Evolutionary conservation across 2,888 invertebrate genomes (phyloP), one percentile per base, ranked within the genome.

Genomic region (Patella caerulea): DNA sequence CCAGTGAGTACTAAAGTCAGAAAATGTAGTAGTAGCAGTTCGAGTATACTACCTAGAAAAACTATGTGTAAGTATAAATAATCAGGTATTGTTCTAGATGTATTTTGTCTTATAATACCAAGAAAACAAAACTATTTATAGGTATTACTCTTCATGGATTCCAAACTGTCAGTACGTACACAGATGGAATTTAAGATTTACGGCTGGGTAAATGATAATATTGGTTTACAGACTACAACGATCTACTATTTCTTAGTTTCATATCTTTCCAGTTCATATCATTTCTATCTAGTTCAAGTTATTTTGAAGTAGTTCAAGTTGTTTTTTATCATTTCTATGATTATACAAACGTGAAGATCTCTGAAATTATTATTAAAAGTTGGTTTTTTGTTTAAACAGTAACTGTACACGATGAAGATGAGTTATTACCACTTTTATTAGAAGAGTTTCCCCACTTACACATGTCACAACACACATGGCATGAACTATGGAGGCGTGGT

Each of bases 401-500:
- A 74, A 82, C 84, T 55, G 82, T 89, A 24, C 83, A 83, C 15
- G 87, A 86, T 83, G 88, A 88, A 73, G 88, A 90, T 17, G 89
- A 90, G 72, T 83, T 91, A 72, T 80, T 92, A 77, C 89, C 91
- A 0, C 75, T 88, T 77, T 78, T 92, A 75, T 81, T 91, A 72
- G 89, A 90, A 53, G 91, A 91, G 81, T 91, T 92, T 77, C 91
- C 91, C 3, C 86, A 88, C 83, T 87, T 92, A 71, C 87, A 91
- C 80, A 84, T 91, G 75, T 88, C 91, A 12, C 83, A 88, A 7
- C 89, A 91, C 81, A 90, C 91, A 5, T 88, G 91, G 86, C 90
- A 90, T 79, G 89, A 91, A 78, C 81, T 92, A 73, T 91, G 90
- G 90, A 81, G 89, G 14, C 86, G 88, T 77, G 89, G 89, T 19